Evolutionary conservation across 2,888 invertebrate species (phyloP).

Genomic region (Sarcophaga subvicina): DNA sequence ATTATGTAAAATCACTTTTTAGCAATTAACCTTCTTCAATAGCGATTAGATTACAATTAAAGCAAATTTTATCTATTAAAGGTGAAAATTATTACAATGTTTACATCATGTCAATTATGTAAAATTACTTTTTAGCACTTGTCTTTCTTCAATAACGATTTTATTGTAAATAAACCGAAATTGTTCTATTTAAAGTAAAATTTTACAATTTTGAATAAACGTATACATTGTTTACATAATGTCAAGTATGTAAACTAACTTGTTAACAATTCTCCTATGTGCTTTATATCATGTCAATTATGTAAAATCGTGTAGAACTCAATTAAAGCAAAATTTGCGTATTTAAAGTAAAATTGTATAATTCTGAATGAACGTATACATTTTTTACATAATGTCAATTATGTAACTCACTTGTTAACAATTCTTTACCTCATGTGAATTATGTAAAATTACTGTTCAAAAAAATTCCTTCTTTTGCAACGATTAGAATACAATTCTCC

Average conservation of each 20-base stretch:
- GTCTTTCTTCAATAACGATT: no score
- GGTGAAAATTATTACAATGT: background rate
- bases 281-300: background rate
- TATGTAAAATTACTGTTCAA: no score
- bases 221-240: background rate
- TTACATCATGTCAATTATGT: constrained; percentile 1
- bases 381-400: background rate
- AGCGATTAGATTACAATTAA: no score
- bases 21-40: background rate
- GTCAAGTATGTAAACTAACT: background rate
- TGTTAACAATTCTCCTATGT: background rate
- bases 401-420: background rate
- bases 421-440: background rate
- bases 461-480: no score
- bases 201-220: no score
- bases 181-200: background rate
- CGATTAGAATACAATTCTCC: no score
- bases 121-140: no score
- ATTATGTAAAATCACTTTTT: background rate
- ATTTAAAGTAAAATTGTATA: background rate
- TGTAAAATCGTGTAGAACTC: no score
- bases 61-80: background rate
- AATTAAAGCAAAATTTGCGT: no score
- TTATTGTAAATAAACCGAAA: no score
- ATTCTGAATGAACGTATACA: background rate